phyloP scores from a whole-genome alignment of 1,140 invertebrate species.

The Trialeurodes vaporariorum region DNA sequence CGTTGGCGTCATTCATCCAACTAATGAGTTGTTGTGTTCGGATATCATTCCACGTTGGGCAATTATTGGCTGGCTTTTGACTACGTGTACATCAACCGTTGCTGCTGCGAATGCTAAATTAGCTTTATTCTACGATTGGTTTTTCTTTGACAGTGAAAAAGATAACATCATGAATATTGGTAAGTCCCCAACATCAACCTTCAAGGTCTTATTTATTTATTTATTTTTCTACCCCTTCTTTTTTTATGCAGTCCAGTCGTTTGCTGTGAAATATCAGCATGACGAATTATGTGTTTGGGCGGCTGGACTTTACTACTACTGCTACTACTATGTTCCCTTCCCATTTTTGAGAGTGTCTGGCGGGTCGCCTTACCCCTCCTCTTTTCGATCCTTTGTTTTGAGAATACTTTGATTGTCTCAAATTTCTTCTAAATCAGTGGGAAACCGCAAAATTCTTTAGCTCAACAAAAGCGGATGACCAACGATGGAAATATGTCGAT shows the following conservation, averaged over 20 bases:
- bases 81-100: conserved; percentile 82
- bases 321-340: too few species aligned
- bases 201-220: not conserved
- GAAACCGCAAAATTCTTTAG: too few species aligned
- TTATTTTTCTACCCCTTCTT: too few species aligned
- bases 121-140: conserved; percentile 94
- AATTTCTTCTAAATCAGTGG: too few species aligned
- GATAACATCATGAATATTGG: conserved; percentile 98
- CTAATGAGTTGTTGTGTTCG: conserved; percentile 93
- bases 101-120: conserved; percentile 91
- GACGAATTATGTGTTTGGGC: too few species aligned
- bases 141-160: conserved; percentile 88
- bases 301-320: too few species aligned
- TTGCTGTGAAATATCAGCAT: too few species aligned
- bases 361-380: not conserved
- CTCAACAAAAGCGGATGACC: too few species aligned
- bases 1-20: conserved; percentile 94
- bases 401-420: not conserved
- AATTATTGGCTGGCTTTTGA: conserved; percentile 94
- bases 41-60: conserved; percentile 98
- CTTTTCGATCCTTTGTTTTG: not conserved
- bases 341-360: too few species aligned
- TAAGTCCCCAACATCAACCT: conserved; percentile 25
- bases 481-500: too few species aligned
- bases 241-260: too few species aligned